These are phyloP conservation scores for Drosophila trapezifrons DNA, from an alignment of 1,140 invertebrate genomes.

Conservation along the genomic window DNA sequence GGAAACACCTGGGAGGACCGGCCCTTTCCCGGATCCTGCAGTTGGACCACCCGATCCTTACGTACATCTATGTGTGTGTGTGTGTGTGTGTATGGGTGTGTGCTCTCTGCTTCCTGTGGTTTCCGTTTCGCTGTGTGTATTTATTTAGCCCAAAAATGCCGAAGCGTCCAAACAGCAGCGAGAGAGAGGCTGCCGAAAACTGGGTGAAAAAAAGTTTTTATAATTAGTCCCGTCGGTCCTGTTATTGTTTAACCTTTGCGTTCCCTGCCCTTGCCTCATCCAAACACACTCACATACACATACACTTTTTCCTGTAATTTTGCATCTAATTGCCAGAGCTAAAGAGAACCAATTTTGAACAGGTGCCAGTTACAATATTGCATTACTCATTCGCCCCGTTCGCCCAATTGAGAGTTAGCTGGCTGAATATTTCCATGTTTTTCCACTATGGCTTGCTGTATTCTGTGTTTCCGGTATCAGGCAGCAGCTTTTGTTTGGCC, in stretches of 20 bases:
- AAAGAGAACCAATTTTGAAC: slow-evolving; percentile 2
- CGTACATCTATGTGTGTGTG: too few relatives aligned
- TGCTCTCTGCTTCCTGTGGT: slow-evolving; percentile 21
- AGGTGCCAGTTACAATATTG: slow-evolving; percentile 32
- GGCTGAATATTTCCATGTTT: slow-evolving; percentile 5
- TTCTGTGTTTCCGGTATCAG: neutral
- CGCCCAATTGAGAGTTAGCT: slow-evolving; percentile 1
- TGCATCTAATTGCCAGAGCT: slow-evolving; percentile 47
- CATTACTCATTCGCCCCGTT: slow-evolving; percentile 34
- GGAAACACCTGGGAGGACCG: too few relatives aligned
- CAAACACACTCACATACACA: neutral
- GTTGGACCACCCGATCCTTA: too few relatives aligned
- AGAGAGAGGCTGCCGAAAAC: slow-evolving; percentile 2
- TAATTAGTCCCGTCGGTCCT: slow-evolving; percentile 61
- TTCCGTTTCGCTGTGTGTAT: slow-evolving; percentile 39
- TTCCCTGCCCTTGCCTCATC: neutral
- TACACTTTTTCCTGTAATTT: slow-evolving; percentile 31
- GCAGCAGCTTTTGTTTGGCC: neutral
- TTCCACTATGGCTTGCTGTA: slow-evolving; percentile 2
- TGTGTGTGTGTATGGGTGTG: slow-evolving; percentile 15
- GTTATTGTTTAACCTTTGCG: slow-evolving; percentile 51
- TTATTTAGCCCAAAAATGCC: slow-evolving; percentile 33
- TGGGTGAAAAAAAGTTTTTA: slow-evolving; percentile 34
- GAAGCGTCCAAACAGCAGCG: slow-evolving; percentile 1
- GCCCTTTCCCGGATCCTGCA: too few relatives aligned